Conservation (phyloP, 1,140 invertebrate genomes). For the Meloidogyne hapla region DNA sequence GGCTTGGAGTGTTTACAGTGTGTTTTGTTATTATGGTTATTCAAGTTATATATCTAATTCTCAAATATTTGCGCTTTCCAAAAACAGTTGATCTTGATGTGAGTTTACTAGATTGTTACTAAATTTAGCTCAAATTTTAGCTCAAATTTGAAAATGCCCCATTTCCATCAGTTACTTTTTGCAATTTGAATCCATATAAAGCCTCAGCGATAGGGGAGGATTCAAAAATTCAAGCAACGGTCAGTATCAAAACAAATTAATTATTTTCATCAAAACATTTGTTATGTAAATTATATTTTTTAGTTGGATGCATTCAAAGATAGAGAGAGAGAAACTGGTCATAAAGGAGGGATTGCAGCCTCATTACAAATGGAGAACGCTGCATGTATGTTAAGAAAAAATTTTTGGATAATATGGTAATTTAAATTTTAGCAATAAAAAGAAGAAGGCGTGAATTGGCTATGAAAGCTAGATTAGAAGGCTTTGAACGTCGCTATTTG, state of each 20-base stretch:
- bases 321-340: slow-evolving; percentile 49
- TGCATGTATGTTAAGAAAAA: slow-evolving; percentile 15
- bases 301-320: slow-evolving; percentile 61
- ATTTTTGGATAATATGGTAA: not conserved
- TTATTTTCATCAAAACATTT: not conserved
- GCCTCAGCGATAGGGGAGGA: slow-evolving; percentile 54
- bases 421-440: slow-evolving; percentile 16
- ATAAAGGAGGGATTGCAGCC: slow-evolving; percentile 53
- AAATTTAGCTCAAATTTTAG: slow-evolving; percentile 48
- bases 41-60: slow-evolving; percentile 56
- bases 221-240: slow-evolving; percentile 56
- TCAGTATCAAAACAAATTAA: slow-evolving; percentile 22
- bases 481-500: slow-evolving; percentile 45
- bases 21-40: slow-evolving; percentile 52
- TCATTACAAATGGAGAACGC: slow-evolving; percentile 37
- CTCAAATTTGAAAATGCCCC: slow-evolving; percentile 65
- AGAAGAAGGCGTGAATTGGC: slow-evolving; percentile 19
- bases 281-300: slow-evolving; percentile 33
- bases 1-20: slow-evolving; percentile 53
- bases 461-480: slow-evolving; percentile 10
- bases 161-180: slow-evolving; percentile 62
- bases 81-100: slow-evolving; percentile 64
- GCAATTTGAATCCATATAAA: slow-evolving; percentile 64
- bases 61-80: slow-evolving; percentile 52
- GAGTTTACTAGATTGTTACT: slow-evolving; percentile 28